Conservation (phyloP, 2,113 vertebrate species). For the Zosterops lateralis region DNA sequence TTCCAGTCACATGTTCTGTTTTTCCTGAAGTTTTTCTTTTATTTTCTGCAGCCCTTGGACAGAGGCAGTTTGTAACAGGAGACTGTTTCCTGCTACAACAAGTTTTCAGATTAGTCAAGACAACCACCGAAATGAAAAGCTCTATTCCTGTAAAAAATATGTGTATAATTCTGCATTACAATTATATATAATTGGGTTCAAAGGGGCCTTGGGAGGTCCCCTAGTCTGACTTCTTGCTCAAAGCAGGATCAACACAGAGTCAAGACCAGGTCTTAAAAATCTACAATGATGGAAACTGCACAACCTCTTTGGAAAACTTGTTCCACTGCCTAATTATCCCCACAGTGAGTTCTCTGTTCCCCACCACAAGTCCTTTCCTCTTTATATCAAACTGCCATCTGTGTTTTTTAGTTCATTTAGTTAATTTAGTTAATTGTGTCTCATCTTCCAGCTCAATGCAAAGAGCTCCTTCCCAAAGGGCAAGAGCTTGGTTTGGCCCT, state of each 20-base stretch:
- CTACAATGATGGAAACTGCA: neutral
- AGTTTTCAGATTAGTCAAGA: neutral
- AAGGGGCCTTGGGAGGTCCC: neutral
- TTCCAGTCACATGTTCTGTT: neutral
- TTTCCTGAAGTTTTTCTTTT: neutral
- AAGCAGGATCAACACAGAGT: neutral
- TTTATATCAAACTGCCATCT: neutral
- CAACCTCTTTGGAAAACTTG: neutral
- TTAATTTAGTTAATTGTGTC: neutral
- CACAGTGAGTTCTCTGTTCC: neutral
- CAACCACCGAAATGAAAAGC: neutral
- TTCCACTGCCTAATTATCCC: neutral
- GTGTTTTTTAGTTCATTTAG: neutral
- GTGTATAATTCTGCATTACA: neutral
- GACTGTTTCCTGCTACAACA: neutral
- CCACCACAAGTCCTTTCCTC: accelerated
- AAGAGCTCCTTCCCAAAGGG: neutral
- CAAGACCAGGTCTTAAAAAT: neutral
- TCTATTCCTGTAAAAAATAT: neutral
- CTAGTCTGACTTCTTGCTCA: neutral
- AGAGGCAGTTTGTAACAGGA: neutral
- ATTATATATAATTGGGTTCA: neutral
- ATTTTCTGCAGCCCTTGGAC: accelerated
- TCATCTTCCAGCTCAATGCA: neutral
- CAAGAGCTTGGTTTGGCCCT: neutral